phyloP scores from a whole-genome alignment of 2,888 invertebrate species.

The Lycocerus yunnanus region DNA sequence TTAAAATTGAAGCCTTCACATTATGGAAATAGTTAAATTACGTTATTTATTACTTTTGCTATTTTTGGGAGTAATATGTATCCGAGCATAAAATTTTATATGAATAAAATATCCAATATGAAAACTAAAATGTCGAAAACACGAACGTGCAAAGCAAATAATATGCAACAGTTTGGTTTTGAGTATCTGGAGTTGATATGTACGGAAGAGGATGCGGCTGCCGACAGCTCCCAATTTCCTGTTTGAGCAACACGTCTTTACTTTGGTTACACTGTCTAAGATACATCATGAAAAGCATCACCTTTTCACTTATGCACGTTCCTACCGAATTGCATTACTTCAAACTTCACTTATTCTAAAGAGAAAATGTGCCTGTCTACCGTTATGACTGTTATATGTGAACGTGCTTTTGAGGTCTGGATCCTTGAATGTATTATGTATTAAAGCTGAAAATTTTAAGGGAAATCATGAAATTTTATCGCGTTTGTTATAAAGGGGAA shows the following conservation, averaged over 20 bases:
- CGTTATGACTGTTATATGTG: constrained; percentile 4
- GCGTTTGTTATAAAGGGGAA: background rate
- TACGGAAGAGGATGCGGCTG: constrained; percentile 46
- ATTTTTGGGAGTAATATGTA: background rate
- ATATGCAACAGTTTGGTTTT: constrained; percentile 22
- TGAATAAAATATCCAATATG: constrained; percentile 11
- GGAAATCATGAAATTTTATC: constrained; percentile 1
- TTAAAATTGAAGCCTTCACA: background rate
- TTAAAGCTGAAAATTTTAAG: background rate
- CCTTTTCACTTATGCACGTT: constrained; percentile 16
- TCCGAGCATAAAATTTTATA: background rate
- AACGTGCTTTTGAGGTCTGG: background rate
- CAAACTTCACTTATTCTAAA: constrained; percentile 2
- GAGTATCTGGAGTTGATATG: constrained; percentile 36
- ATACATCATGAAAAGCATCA: constrained; percentile 24
- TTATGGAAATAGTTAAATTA: background rate
- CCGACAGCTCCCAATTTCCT: constrained; percentile 49
- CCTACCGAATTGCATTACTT: constrained; percentile 1
- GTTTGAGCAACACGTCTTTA: constrained; percentile 26
- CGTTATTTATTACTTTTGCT: background rate
- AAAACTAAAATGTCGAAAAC: constrained; percentile 3
- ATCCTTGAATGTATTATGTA: background rate
- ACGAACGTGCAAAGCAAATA: constrained; percentile 11
- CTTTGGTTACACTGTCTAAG: constrained; percentile 4
- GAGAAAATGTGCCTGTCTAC: constrained; percentile 4